phyloP scores from a whole-genome alignment of 2,797 vertebrate species.

The Chloroceryle amazona region DNA sequence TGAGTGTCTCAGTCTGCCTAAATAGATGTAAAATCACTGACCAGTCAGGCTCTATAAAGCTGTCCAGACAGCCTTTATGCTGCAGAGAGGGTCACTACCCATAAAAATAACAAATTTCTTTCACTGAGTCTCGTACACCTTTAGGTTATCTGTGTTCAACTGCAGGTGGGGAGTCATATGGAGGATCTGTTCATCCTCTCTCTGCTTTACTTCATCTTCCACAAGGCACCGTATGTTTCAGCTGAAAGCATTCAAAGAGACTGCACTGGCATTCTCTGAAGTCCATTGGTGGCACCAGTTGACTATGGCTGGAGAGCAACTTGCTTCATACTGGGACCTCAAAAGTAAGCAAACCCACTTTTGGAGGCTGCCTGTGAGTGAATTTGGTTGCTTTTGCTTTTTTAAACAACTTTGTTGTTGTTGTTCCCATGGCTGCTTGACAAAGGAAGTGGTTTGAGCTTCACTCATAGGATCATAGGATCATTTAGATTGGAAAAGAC shows the following conservation, averaged over 20 bases:
- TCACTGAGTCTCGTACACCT: accelerated
- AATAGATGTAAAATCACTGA: not conserved
- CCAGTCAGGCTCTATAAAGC: not conserved
- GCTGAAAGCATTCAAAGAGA: accelerated
- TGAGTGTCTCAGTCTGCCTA: not conserved
- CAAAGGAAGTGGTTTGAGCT: not conserved
- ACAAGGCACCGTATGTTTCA: not conserved
- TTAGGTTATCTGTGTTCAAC: not conserved
- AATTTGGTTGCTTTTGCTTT: not conserved
- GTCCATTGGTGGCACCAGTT: not conserved
- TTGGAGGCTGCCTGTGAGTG: not conserved
- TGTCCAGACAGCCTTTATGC: not conserved
- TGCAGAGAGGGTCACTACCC: not conserved
- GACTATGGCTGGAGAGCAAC: not conserved
- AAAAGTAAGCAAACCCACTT: not conserved
- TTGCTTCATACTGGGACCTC: not conserved
- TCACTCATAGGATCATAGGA: not conserved
- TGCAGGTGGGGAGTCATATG: not conserved
- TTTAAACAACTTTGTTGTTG: not conserved
- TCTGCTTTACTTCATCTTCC: not conserved
- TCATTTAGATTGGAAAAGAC: not conserved
- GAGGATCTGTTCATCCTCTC: not conserved
- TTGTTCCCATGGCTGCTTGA: not conserved
- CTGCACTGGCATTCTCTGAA: not conserved
- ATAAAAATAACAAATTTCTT: not conserved